phyloP scores from a whole-genome alignment of 2,888 invertebrate genomes.

The Rotaria socialis region DNA sequence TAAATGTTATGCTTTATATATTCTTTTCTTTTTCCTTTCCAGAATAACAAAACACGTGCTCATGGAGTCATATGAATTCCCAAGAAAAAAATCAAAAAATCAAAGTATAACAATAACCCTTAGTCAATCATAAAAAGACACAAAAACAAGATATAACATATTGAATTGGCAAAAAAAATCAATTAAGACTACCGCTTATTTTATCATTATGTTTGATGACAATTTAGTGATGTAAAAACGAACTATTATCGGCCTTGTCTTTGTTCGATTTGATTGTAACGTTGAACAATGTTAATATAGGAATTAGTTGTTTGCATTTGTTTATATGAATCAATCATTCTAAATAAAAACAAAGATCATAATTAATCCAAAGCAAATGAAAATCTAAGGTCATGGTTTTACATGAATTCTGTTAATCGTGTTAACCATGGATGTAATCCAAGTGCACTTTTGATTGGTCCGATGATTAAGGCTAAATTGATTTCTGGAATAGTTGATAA shows the following conservation, averaged over 20 bases:
- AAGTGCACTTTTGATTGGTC: slow-evolving; percentile 2
- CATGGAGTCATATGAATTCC: background rate
- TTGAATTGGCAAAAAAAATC: background rate
- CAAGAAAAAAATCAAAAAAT: background rate
- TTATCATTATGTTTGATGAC: background rate
- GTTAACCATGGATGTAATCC: slow-evolving; percentile 33
- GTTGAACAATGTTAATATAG: background rate
- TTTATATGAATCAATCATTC: slow-evolving; percentile 28
- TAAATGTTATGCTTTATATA: background rate
- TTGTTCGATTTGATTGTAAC: slow-evolving; percentile 31
- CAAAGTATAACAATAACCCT: background rate
- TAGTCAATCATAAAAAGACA: background rate
- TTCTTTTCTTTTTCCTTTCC: background rate
- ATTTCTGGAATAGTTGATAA: background rate
- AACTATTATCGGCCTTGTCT: slow-evolving; percentile 14
- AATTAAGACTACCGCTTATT: background rate
- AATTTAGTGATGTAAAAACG: background rate
- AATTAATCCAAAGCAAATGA: no score
- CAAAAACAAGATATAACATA: background rate
- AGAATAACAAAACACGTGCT: background rate
- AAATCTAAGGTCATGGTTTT: background rate
- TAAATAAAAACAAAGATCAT: background rate
- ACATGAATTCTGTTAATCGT: slow-evolving; percentile 34
- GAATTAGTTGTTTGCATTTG: slow-evolving; percentile 12
- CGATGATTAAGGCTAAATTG: background rate